Base-by-base conservation (phyloP, 2,113 vertebrate species). In the Sterrhoptilus dennistouni region DNA sequence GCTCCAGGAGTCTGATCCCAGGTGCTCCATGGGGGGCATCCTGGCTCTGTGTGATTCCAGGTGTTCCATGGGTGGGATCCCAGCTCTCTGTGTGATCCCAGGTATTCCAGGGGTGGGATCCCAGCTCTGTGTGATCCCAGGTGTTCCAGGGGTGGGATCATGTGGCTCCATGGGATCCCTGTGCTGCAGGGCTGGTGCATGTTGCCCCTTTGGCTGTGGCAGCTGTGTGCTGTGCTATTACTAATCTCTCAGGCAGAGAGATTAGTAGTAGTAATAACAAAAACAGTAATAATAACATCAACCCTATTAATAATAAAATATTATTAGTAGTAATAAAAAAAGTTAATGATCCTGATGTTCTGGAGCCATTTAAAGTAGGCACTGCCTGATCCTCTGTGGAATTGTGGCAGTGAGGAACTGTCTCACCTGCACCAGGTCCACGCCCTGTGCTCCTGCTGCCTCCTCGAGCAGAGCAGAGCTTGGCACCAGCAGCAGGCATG, bases 221-320 rank as follows among this genome's bases (percentile, higher is more conserved):
- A 11, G n/a, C 53, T 45, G 8, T 9, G 17, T 36, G 49, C 44
- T 4, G 0, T 5, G 33, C 24, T 35, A 50, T 50, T 25, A 25
- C 49, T 50, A 25, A 50, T 50, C 13, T 49, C 49, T 5, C 36
- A 66, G 61, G 20, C 78, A 63, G 52, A 27, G 12, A 5, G 24
- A 14, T 4, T 22, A 45, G 9, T 31, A 35, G 17, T 5, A 28
- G 8, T 27, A 44, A 21, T 31, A 36, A 59, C 2, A 38, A 38
- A n/a, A 33, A 29, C 2, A 74, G 14, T 3, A 21, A 23, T 8
- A 57, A 35, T 0, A 50, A 40, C 0, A 50, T 21, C 2, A 36
- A 31, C 6, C 8, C 5, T 21, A 47, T 47, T 9, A 64, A 38
- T 64, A 54, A 38, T 8, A 14, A 19, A 22, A 8, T n/a, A 29